Percentiles rank a stretch among this genome's conserved stretches.
phyloP scores from a whole-genome alignment of 1,140 invertebrate genomes.

The Drosophila navojoa region DNA sequence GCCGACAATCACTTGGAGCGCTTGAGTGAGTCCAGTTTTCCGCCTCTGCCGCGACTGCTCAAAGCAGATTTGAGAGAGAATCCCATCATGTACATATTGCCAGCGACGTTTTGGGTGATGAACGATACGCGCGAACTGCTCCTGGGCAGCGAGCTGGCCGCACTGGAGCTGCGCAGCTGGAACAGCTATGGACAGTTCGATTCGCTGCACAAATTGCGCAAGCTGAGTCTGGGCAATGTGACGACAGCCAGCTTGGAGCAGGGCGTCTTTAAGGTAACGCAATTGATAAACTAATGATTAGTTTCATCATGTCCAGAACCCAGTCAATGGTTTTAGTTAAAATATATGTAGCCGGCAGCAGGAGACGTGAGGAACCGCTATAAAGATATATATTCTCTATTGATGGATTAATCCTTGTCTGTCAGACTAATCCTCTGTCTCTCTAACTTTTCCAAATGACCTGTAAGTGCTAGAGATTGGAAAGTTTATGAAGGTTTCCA shows the following conservation, averaged over 20 bases:
- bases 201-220: conserved; percentile 85
- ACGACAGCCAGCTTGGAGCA: conserved; percentile 86
- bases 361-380: too few species aligned
- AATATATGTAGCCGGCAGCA: too few species aligned
- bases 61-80: conserved; percentile 87
- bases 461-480: too few species aligned
- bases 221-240: conserved; percentile 86
- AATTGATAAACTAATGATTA: too few species aligned
- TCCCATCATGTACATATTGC: conserved; percentile 87
- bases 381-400: too few species aligned
- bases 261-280: conserved; percentile 85
- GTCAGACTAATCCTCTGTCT: too few species aligned
- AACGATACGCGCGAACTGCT: conserved; percentile 87
- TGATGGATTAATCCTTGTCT: too few species aligned
- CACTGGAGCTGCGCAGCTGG: conserved; percentile 84
- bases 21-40: conserved; percentile 88
- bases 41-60: conserved; percentile 87
- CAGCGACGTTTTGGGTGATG: conserved; percentile 90
- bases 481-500: too few species aligned
- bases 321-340: too few species aligned
- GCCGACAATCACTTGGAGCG: conserved; percentile 88
- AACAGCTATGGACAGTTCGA: conserved; percentile 86
- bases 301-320: too few species aligned
- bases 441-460: too few species aligned
- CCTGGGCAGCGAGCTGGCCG: conserved; percentile 85